Evolutionary conservation across 1,140 invertebrate species (phyloP).

Genomic region (Drosophila nigromelanica): DNA sequence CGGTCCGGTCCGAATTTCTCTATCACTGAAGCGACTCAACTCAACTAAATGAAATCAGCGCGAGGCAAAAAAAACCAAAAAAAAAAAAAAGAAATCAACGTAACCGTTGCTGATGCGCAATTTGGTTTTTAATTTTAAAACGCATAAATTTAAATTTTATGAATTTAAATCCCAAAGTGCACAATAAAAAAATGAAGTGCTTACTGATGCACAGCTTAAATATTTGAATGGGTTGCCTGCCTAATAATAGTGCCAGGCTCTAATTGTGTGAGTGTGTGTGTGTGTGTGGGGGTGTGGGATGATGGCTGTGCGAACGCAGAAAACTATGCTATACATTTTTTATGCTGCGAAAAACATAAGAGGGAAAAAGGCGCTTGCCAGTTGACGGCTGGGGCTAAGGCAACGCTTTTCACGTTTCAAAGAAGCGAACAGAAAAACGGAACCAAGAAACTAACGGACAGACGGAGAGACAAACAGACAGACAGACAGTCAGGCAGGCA

Average conservation of each 20-base stretch:
- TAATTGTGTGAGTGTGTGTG: slow-evolving; percentile 54
- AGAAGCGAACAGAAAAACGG: slow-evolving; percentile 33
- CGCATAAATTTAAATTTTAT: slow-evolving; percentile 69
- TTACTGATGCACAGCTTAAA: slow-evolving; percentile 68
- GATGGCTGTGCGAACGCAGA: slow-evolving; percentile 47
- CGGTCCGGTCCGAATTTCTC: slow-evolving; percentile 15
- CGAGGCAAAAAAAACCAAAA: slow-evolving; percentile 20
- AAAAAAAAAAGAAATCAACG: background rate
- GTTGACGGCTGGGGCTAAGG: slow-evolving; percentile 12
- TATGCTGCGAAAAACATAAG: slow-evolving; percentile 51
- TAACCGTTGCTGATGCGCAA: slow-evolving; percentile 50
- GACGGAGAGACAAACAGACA: background rate
- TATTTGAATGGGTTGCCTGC: slow-evolving; percentile 59
- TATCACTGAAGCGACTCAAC: slow-evolving; percentile 44
- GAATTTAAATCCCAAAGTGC: slow-evolving; percentile 43
- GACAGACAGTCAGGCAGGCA: slow-evolving; percentile 9
- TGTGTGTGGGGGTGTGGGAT: slow-evolving; percentile 7
- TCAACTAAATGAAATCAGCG: slow-evolving; percentile 78
- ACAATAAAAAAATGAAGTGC: slow-evolving; percentile 26
- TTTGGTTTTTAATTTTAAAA: slow-evolving; percentile 76
- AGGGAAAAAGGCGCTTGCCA: slow-evolving; percentile 61
- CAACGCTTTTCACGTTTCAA: slow-evolving; percentile 48
- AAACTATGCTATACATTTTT: slow-evolving; percentile 79
- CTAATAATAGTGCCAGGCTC: slow-evolving; percentile 50
- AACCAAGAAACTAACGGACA: background rate